Conservation (phyloP, 30 jellyfish, hydroid and myxozoan species). For the Morbakka virulenta region DNA sequence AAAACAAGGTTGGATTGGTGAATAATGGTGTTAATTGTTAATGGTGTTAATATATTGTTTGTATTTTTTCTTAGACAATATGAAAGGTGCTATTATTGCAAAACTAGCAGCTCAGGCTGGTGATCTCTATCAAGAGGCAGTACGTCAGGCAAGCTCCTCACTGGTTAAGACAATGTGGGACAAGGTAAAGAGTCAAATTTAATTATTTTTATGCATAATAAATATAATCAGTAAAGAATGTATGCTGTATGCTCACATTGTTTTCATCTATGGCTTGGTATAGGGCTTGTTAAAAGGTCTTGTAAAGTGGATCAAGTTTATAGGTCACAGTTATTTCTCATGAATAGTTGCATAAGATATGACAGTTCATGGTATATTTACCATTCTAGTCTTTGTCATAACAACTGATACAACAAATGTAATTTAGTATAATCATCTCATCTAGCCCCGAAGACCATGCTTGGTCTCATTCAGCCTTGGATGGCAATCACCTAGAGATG, state of each 20-base stretch:
- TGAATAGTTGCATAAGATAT: too few relatives aligned
- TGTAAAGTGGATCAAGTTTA: too few relatives aligned
- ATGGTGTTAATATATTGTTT: background rate
- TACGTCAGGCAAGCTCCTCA: conserved; percentile 72
- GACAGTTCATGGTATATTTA: too few relatives aligned
- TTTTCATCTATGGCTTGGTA: background rate
- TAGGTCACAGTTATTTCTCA: too few relatives aligned
- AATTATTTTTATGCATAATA: too few relatives aligned
- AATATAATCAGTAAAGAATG: background rate
- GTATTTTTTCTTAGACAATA: conserved; percentile 55
- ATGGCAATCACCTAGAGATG: too few relatives aligned
- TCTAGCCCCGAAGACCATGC: too few relatives aligned
- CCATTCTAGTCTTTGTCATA: too few relatives aligned
- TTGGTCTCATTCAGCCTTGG: too few relatives aligned
- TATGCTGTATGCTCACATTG: background rate
- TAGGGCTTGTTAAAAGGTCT: background rate
- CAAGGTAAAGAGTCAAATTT: conserved; percentile 59
- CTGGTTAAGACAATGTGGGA: conserved; percentile 89
- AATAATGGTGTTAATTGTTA: too few relatives aligned
- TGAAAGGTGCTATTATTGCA: conserved; percentile 92
- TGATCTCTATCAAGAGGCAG: conserved; percentile 86
- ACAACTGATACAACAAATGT: too few relatives aligned
- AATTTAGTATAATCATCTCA: too few relatives aligned
- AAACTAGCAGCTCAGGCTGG: conserved; percentile 92
- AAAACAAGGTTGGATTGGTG: background rate